A percentile compares a stretch with the other conserved stretches of the same genome.
These are phyloP conservation scores for Phyllotis vaccarum DNA, from an alignment of 2,797 vertebrate species.

Conservation along the genomic window DNA sequence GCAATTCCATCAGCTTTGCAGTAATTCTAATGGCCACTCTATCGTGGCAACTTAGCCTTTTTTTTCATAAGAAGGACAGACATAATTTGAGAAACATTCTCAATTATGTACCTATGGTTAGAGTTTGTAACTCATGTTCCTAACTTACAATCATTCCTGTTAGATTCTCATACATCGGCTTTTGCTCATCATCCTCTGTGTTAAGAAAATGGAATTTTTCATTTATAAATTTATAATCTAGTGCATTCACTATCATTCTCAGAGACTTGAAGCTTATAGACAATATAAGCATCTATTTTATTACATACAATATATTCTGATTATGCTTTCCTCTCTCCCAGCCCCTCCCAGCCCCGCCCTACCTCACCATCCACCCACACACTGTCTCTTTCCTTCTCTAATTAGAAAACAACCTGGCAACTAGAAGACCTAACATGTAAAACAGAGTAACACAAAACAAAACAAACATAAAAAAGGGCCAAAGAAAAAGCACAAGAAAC, in stretches of 20 bases:
- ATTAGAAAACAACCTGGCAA: background rate
- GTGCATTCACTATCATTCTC: background rate
- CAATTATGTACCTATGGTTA: background rate
- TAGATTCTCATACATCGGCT: background rate
- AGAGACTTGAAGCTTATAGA: background rate
- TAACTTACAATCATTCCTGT: background rate
- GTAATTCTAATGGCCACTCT: background rate
- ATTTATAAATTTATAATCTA: background rate
- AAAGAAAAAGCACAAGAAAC: background rate
- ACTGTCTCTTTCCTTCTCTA: too few relatives aligned
- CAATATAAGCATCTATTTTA: background rate
- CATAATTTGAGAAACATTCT: background rate
- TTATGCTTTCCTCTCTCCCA: background rate
- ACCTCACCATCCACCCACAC: background rate
- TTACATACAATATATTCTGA: background rate
- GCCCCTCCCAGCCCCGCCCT: background rate
- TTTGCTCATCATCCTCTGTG: background rate
- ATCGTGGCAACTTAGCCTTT: background rate
- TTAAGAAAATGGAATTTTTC: conserved; percentile 15
- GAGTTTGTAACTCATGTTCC: background rate
- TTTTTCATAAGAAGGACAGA: background rate
- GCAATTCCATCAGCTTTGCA: background rate
- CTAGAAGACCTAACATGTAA: background rate
- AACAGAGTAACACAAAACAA: background rate
- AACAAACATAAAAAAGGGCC: background rate